Evolutionary conservation across 2,888 invertebrate genomes (phyloP), one percentile per base, ranked within the genome.

Genomic region (Maniola hyperantus): DNA sequence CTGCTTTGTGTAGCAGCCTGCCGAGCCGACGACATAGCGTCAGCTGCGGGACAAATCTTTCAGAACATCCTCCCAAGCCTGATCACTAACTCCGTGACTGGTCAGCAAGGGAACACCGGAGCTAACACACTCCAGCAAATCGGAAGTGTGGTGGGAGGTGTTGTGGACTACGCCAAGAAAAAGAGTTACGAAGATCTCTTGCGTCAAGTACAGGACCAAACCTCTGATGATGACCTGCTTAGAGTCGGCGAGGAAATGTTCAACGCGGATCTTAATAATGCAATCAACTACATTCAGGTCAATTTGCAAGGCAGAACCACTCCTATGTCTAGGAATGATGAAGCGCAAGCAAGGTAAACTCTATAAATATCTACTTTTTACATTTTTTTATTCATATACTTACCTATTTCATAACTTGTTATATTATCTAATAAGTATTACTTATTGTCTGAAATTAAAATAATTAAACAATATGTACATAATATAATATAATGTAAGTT

Each of bases 241-340:
- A 93, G 95, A 59, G 88, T 97, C 71, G 94, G 96, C 20, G 97
- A 97, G 81, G 94, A 94, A 69, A 91, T 97, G 76, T 94, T 96
- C 77, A 94, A 93, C 71, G 94, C 95, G 75, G 97, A 97, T 79
- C 85, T 91, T 33, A 96, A 96, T 83, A 96, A 96, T 80, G 96
- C 96, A n/a, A 92, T 95, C 61, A 94, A 88, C 77, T 93, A 94
- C 77, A 94, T 97, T 55, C 94, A 93, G 42, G 86, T 97, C 42
- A 96, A 96, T 84, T 85, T 95, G 71, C 97, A 97, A 88, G 96
- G 95, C 69, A 94, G 94, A 83, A 96, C 96, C 7, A 94, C 94
- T 26, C 94, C 96, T 55, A 93, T 94, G 77, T 95, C 95, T 39
- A 91, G 91, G 70, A 93, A 87, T 61, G 97, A 97, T 82, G 95